Base-by-base conservation (phyloP, 2,113 vertebrate species). In the Cyrtonyx montezumae region DNA sequence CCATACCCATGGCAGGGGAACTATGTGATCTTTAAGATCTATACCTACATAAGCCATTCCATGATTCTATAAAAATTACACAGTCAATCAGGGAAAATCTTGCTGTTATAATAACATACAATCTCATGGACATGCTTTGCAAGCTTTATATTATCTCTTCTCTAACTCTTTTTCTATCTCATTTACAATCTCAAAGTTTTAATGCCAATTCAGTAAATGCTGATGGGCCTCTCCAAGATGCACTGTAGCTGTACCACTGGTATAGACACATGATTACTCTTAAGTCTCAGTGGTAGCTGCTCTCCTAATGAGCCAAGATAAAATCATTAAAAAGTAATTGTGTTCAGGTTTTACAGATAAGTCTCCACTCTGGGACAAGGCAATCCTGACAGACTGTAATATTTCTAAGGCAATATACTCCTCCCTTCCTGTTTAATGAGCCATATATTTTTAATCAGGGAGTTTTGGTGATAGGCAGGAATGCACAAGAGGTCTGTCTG, bases 391-490 rank as follows among this genome's bases (percentile, higher is more conserved):
- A 97, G 88, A 88, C 79, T 91, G 79, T 63, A 93, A 93, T 95
- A 94, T 96, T 96, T 98, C 95, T 96, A 34, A 94, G 59, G 51
- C 74, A 95, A 94, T 91, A 66, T 67, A 70, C 78, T 97, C 96
- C 96, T 97, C 97, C 94, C 90, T 96, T 94, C 81, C 95, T 98
- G 97, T 96, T 97, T 98, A 98, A 98, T 98, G 97, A 97, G 93
- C 96, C 91, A 58, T 91, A 79, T 96, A 88, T 97, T 97, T 97
- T 97, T 98, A 97, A 97, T 98, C 90, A 97, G 94, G 79, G 93
- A 93, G 79, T 84, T 97, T 95, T 82, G 48, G 94, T 96, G 87
- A 79, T 94, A 95, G 90, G 83, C 62, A 96, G 66, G 88, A 95
- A 89, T 61, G 11, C 61, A 78, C 8, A n/a, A 83, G 76, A 87